Base-by-base conservation (phyloP, 1,140 invertebrate genomes). In the Schlechtendalia chinensis region DNA sequence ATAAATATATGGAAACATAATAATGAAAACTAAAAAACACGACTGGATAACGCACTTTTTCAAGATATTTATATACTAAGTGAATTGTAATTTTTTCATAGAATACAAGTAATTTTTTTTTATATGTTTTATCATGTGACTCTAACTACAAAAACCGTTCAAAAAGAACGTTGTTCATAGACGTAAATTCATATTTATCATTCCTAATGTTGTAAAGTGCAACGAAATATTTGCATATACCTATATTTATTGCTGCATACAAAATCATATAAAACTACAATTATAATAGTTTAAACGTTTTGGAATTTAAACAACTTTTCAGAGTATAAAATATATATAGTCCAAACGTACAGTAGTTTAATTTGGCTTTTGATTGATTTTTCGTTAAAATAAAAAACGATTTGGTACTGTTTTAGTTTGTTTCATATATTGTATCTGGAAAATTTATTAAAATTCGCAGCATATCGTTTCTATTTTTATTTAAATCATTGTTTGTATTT, bases 121-220 rank as follows among this genome's bases (percentile, higher is more conserved):
- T 69, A 69, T 39, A 69, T 69, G 27, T 24, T 17, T 69, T 69
- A 69, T 69, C 45, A 69, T 69, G 45, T 16, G 39, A 69, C 27
- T 50, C 45, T 69, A 69, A 69, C 50, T 50, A 69, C 67, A 69
- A 69, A n/a, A n/a, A n/a, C n/a, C n/a, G n/a, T 69, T 27, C 47
- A 69, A 69, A 14, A 22, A 69, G 50, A 22, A 22, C n/a, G 67
- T 69, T 39, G 67, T 47, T 69, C 67, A 47, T 50, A 39, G 50
- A 50, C 50, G 22, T 47, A 22, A 16, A 27, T 69, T 39, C 5
- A 19, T 63, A 67, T 39, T 50, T 69, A 39, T 69, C 45, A 39
- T 69, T 24, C 17, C 45, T 47, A 69, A 27, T 47, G 3, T 14
- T 47, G 0, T 17, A 17, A 27, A 69, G 24, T 12, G 32, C 45